These are phyloP conservation scores for Phalacrocorax pelagicus DNA, from an alignment of 2,113 vertebrate species.

Conservation along the genomic window DNA sequence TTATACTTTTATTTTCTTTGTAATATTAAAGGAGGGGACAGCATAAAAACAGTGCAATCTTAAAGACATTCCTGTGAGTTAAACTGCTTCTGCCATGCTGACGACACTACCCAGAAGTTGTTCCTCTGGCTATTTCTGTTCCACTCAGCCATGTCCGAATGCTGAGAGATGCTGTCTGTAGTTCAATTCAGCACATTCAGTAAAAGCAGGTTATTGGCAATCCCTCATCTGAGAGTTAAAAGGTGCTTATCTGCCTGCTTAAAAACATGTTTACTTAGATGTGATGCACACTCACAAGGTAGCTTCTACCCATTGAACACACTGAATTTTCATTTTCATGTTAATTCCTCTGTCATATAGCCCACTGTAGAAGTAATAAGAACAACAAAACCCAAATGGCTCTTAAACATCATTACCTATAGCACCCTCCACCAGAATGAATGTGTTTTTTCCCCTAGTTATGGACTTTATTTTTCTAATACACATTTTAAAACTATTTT, in stretches of 20 bases:
- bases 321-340: background rate
- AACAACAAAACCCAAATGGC: background rate
- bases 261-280: background rate
- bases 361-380: background rate
- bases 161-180: background rate
- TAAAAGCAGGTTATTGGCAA: background rate
- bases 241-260: background rate
- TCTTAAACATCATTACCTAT: background rate
- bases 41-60: background rate
- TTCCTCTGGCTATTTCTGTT: background rate
- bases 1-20: background rate
- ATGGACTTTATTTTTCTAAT: background rate
- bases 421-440: background rate
- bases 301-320: background rate
- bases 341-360: background rate
- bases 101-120: background rate
- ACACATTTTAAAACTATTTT: background rate
- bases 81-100: background rate
- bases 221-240: background rate
- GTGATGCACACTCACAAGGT: background rate
- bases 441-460: background rate
- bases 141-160: background rate
- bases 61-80: background rate
- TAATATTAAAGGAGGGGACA: background rate
- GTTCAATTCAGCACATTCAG: background rate